Conservation (phyloP, 1,140 invertebrate genomes). For the Conopomorpha cramerella region DNA sequence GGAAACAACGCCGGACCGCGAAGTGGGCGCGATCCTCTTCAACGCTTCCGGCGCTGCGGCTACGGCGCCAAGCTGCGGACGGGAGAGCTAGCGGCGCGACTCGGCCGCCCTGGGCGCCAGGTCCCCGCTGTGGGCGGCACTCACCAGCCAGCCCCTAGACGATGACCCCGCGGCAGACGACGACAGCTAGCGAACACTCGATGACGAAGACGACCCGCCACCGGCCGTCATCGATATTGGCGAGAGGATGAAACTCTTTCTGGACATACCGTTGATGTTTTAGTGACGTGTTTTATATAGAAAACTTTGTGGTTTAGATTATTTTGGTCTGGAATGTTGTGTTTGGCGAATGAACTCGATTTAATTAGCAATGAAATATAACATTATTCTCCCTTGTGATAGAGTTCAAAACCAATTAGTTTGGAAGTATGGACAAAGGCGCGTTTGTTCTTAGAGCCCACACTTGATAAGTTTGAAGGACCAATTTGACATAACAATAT, state of each 20-base stretch:
- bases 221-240: constrained; percentile 55
- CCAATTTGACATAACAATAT: no score
- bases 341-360: no score
- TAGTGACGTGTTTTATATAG: no score
- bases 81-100: constrained; percentile 60
- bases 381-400: no score
- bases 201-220: no score
- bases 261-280: constrained; percentile 59
- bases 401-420: no score
- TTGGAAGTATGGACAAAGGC: no score
- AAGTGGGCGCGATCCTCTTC: constrained; percentile 49
- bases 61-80: constrained; percentile 36
- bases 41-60: constrained; percentile 46
- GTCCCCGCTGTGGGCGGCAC: constrained; percentile 68
- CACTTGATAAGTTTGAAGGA: no score
- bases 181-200: constrained; percentile 59
- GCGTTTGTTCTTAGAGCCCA: no score
- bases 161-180: constrained; percentile 31
- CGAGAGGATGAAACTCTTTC: constrained; percentile 60
- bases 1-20: constrained; percentile 62
- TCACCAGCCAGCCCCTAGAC: constrained; percentile 65
- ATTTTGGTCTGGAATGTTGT: no score
- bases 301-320: no score
- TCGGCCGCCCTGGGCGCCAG: constrained; percentile 57
- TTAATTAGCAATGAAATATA: no score